A percentile compares a stretch with the other conserved stretches of the same genome.
Conservation (phyloP, 2,113 vertebrate genomes). For the Rhinoptilus africanus region DNA sequence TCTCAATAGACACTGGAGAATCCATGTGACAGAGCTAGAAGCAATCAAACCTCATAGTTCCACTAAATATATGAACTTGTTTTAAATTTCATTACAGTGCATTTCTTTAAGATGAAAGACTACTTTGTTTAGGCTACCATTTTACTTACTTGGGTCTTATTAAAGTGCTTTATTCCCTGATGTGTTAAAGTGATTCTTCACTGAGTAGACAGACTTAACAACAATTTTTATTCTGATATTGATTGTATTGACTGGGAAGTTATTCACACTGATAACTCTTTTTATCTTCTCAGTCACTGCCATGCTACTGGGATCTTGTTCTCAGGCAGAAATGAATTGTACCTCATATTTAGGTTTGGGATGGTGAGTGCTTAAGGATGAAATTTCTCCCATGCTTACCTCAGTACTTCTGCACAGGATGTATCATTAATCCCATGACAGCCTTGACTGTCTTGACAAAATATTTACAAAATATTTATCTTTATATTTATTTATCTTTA, state of each 20-base stretch:
- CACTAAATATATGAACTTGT: not conserved
- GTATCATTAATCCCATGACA: not conserved
- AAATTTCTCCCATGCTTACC: not conserved
- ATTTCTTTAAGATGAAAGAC: not conserved
- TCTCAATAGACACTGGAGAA: not conserved
- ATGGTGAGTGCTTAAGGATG: not conserved
- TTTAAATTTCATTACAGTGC: not conserved
- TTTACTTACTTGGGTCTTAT: not conserved
- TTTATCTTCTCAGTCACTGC: not conserved
- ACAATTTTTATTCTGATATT: not conserved
- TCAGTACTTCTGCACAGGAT: not conserved
- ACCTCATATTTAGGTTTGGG: not conserved
- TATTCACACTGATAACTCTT: not conserved
- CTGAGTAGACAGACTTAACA: not conserved
- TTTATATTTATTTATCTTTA: not conserved
- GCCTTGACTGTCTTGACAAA: not conserved
- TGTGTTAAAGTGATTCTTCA: not conserved
- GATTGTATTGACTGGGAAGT: not conserved
- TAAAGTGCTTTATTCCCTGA: not conserved
- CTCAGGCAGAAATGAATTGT: not conserved
- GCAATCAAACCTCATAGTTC: not conserved
- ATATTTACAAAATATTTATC: not conserved
- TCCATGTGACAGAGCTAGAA: accelerated
- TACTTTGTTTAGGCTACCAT: not conserved
- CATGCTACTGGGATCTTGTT: not conserved